phyloP scores from a whole-genome alignment of 2,888 invertebrate species.

The Argyra leucocephala region DNA sequence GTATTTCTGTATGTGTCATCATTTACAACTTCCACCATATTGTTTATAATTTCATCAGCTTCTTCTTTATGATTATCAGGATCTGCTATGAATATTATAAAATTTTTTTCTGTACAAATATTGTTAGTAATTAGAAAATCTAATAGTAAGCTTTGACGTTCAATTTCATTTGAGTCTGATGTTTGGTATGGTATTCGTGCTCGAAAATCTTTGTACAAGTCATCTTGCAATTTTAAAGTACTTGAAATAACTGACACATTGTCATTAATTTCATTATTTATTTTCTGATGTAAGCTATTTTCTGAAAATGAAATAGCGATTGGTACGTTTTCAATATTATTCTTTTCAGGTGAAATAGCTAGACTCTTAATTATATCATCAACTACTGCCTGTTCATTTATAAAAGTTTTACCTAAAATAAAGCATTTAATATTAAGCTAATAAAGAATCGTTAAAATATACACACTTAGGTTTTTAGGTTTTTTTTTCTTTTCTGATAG shows the following conservation, averaged over 20 bases:
- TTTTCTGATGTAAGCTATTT: too few relatives aligned
- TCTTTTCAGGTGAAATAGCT: slow-evolving; percentile 27
- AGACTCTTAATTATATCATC: slow-evolving; percentile 38
- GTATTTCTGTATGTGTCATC: slow-evolving; percentile 23
- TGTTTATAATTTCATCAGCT: slow-evolving; percentile 36
- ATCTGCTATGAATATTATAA: slow-evolving; percentile 38
- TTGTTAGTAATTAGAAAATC: slow-evolving; percentile 39
- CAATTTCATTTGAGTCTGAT: slow-evolving; percentile 32
- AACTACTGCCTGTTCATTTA: slow-evolving; percentile 38
- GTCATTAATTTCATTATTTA: slow-evolving; percentile 19
- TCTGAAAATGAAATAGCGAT: too few relatives aligned
- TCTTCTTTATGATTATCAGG: slow-evolving; percentile 39
- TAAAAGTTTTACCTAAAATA: slow-evolving; percentile 31
- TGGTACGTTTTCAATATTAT: not conserved
- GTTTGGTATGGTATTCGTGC: slow-evolving; percentile 37
- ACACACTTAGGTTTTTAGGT: slow-evolving; percentile 7
- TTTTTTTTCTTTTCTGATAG: slow-evolving; percentile 23
- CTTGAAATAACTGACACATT: slow-evolving; percentile 17
- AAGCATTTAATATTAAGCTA: slow-evolving; percentile 11
- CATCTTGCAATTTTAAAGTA: slow-evolving; percentile 14
- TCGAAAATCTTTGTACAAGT: slow-evolving; percentile 26
- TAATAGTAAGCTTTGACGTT: slow-evolving; percentile 36
- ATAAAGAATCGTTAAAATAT: too few relatives aligned
- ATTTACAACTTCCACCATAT: slow-evolving; percentile 29
- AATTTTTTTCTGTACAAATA: slow-evolving; percentile 40